Evolutionary conservation across 2,888 invertebrate species (phyloP).

Genomic region (Chymomyza caudatula): DNA sequence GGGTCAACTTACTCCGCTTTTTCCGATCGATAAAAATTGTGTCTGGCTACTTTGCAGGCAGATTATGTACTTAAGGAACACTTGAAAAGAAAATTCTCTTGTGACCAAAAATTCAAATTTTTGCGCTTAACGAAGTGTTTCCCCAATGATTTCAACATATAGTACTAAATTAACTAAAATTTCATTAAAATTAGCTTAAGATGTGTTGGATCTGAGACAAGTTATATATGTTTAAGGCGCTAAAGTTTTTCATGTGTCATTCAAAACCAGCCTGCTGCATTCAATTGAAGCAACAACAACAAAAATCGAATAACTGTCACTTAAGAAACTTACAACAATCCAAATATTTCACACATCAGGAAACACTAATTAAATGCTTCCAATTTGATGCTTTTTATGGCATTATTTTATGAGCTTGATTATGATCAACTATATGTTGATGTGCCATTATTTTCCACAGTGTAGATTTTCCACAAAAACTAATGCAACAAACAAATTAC

Average conservation of each 20-base stretch:
- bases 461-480: slow-evolving; percentile 41
- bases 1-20: no score
- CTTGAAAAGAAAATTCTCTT: no score
- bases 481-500: slow-evolving; percentile 70
- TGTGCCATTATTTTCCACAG: slow-evolving; percentile 4
- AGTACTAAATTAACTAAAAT: no score
- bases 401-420: neutral
- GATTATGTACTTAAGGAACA: no score
- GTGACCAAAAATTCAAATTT: no score
- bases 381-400: neutral
- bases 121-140: no score
- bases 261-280: neutral
- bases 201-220: no score
- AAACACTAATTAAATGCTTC: neutral
- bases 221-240: neutral
- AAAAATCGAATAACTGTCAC: neutral
- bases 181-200: no score
- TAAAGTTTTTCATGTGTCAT: neutral
- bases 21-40: no score
- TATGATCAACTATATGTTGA: neutral
- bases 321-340: neutral
- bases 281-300: neutral
- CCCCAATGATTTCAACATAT: no score
- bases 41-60: no score
- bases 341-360: neutral